Base-by-base conservation (phyloP, 2,888 invertebrate genomes). In the Plutella xylostella region DNA sequence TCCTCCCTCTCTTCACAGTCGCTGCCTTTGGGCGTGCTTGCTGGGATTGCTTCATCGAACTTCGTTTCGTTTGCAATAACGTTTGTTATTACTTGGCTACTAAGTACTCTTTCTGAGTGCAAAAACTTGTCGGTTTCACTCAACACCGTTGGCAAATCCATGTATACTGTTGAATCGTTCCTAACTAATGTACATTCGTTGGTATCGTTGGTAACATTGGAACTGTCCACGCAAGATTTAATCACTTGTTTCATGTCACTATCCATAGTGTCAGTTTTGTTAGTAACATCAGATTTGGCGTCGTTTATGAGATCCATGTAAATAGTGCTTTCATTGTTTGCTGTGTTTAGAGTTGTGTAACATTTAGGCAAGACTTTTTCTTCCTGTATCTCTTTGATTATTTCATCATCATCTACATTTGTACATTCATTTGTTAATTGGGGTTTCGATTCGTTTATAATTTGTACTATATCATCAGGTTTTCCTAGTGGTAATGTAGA, bases 251-350 rank as follows among this genome's bases (percentile, higher is more conserved):
- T 60, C 25, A 63, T 45, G 45, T 60, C 57, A 48, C 52, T 50
- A 45, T 60, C 59, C 46, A 60, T 45, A 17, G 54, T 54, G 45
- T 58, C 60, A 54, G 61, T 56, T 46, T 61, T 64, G 48, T 65
- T 43, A 48, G 15, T 15, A 11, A 61, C 56, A 60, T 67, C 60
- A 55, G 56, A 66, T 60, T 64, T 63, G 46, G 65, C 67, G 59
- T 62, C 52, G 55, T 69, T 67, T 58, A 65, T 72, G 64, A 83
- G 72, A 72, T 80, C 73, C 73, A 79, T 72, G 52, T 73, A 76
- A 25, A 55, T 60, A 56, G 72, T 70, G 57, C 68, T 72, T 37
- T 64, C 58, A 20, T 58, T 55, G 30, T 12, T 18, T n/a, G 12
- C 42, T 42, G 15, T 11, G 12, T 37, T 11, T 11, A 2, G 11